Evolutionary conservation across 1,140 invertebrate genomes (phyloP).

Genomic region (fruit fly (Drosophila melanogaster)): Release_6_plus_ISO1_MT NT_033779.5:21685501-21686000

Average conservation of each 20-base stretch:
- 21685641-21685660: neutral
- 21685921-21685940: too few relatives aligned
- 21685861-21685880: too few relatives aligned
- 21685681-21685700: constrained; percentile 60
- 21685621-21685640: constrained; percentile 23
- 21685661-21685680: constrained; percentile 23
- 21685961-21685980: too few relatives aligned
- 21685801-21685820: too few relatives aligned
- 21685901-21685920: too few relatives aligned
- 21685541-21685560: constrained; percentile 23
- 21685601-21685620: constrained; percentile 47
- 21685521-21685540: constrained; percentile 55
- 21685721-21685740: constrained; percentile 13
- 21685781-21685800: too few relatives aligned
- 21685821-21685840: too few relatives aligned
- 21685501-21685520: constrained; percentile 70
- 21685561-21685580: constrained; percentile 19
- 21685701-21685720: constrained; percentile 4
- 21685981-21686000: too few relatives aligned
- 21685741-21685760: neutral
- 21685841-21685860: too few relatives aligned
- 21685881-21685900: too few relatives aligned
- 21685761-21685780: neutral
- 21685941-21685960: too few relatives aligned
- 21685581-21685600: constrained; percentile 40